Evolutionary conservation across 2,113 vertebrate genomes (phyloP).

Genomic region (Tetraodon nigroviridis): DNA sequence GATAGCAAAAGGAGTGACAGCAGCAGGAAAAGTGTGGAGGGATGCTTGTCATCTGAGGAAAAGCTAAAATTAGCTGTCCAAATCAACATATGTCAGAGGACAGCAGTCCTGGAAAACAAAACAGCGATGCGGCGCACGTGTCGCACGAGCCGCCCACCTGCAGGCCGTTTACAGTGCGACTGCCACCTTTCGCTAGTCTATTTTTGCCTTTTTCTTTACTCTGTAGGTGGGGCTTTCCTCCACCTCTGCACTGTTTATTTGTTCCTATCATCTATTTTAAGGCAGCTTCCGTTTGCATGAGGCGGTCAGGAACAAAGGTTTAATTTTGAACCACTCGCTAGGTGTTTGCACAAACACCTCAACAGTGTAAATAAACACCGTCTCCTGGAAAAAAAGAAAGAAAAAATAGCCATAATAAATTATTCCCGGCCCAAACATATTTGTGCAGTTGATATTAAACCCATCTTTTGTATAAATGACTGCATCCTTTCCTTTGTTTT

Average conservation of each 20-base stretch:
- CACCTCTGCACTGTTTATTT: conserved; percentile 52
- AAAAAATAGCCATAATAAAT: too few species aligned
- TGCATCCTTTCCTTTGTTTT: too few species aligned
- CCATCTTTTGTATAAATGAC: not conserved
- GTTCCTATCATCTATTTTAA: conserved; percentile 63
- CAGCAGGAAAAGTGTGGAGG: conserved; percentile 17
- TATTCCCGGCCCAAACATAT: not conserved
- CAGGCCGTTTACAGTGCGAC: conserved; percentile 30
- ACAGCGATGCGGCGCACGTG: too few species aligned
- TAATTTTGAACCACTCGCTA: conserved; percentile 24
- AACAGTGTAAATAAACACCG: conserved; percentile 4
- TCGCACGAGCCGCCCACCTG: not conserved
- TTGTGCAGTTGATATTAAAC: not conserved
- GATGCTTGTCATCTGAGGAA: not conserved
- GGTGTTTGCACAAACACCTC: conserved; percentile 2
- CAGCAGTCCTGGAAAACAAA: too few species aligned
- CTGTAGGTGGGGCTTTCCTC: conserved; percentile 33
- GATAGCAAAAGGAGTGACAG: conserved; percentile 51
- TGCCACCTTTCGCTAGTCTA: conserved; percentile 51
- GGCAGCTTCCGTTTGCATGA: conserved; percentile 46
- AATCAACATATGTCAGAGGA: conserved; percentile 3
- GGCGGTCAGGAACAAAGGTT: conserved; percentile 52
- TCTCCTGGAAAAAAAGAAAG: not conserved
- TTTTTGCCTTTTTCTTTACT: conserved; percentile 51
- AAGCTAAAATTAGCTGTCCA: conserved; percentile 1